Evolutionary conservation across 2,888 invertebrate genomes (phyloP).

Genomic region (Automeris io): DNA sequence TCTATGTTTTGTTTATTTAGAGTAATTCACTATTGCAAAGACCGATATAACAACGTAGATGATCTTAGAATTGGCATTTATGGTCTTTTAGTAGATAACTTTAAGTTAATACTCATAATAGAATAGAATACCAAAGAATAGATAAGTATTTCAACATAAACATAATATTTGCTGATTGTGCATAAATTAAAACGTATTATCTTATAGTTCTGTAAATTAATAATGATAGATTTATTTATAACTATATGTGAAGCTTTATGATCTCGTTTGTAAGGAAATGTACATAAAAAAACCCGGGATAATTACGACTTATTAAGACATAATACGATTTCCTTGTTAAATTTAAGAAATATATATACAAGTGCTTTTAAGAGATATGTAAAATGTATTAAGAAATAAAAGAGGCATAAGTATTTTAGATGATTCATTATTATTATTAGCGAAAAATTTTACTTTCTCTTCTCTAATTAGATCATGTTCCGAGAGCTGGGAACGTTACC

Average conservation of each 20-base stretch:
- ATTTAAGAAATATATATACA: not conserved
- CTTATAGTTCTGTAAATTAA: conserved; percentile 23
- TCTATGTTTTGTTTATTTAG: no score
- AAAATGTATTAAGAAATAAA: not conserved
- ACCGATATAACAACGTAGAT: not conserved
- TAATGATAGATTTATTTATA: no score
- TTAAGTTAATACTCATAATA: not conserved
- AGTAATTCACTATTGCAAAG: no score
- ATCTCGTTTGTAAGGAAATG: conserved; percentile 53
- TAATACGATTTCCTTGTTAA: conserved; percentile 25
- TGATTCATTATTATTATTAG: not conserved
- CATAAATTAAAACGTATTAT: not conserved
- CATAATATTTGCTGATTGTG: not conserved
- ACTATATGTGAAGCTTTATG: conserved; percentile 64
- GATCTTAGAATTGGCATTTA: not conserved
- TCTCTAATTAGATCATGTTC: not conserved
- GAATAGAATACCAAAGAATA: conserved; percentile 1
- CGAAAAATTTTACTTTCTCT: not conserved
- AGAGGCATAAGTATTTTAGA: not conserved
- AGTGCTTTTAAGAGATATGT: not conserved
- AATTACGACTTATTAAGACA: conserved; percentile 73
- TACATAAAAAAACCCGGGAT: conserved; percentile 70
- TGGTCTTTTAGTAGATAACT: not conserved
- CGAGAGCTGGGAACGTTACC: not conserved
- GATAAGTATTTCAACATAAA: not conserved